phyloP scores from a whole-genome alignment of 1,140 invertebrate genomes.

The Bombyx mori region DNA sequence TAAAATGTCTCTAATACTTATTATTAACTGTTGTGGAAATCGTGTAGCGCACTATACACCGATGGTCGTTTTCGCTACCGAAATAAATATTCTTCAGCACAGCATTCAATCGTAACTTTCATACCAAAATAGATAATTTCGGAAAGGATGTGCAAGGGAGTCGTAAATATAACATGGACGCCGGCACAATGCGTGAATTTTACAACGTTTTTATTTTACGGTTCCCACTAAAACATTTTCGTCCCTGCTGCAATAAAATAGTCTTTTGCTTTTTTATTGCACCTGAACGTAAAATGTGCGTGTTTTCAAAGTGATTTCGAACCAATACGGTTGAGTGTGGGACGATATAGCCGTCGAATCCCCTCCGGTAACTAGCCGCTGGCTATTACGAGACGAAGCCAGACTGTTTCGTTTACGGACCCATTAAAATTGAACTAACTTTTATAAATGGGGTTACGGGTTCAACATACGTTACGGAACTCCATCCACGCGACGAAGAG shows the following conservation, averaged over 20 bases:
- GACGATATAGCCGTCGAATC: constrained; percentile 9
- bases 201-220: constrained; percentile 57
- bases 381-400: background rate
- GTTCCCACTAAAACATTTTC: constrained; percentile 50
- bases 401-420: constrained; percentile 8
- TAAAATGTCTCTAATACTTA: too few species aligned
- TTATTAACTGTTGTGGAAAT: too few species aligned
- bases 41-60: too few species aligned
- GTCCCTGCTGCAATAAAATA: constrained; percentile 45
- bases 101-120: too few species aligned
- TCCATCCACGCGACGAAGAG: too few species aligned
- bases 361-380: constrained; percentile 5
- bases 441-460: constrained; percentile 14
- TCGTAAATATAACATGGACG: constrained; percentile 38
- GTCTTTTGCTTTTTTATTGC: constrained; percentile 45
- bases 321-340: constrained; percentile 21
- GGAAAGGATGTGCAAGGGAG: constrained; percentile 11
- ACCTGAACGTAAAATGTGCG: constrained; percentile 32
- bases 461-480: constrained; percentile 3
- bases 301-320: constrained; percentile 36
- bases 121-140: constrained; percentile 14
- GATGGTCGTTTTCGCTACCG: too few species aligned
- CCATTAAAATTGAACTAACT: constrained; percentile 16
- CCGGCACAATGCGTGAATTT: constrained; percentile 46
- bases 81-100: too few species aligned